Conservation (phyloP, 1,140 invertebrate species). For the Bombus pascuorum region DNA sequence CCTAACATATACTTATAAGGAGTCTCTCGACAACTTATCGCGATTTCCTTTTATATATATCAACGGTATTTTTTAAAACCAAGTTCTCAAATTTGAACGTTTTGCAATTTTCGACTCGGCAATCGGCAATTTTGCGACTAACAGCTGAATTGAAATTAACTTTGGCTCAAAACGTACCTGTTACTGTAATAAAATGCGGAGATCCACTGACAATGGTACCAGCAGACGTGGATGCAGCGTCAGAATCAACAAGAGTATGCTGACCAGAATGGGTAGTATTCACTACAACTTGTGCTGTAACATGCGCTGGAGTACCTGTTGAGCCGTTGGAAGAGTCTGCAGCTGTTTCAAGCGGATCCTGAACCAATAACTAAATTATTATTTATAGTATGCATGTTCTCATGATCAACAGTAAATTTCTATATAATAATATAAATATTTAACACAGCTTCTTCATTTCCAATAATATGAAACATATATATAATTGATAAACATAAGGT, state of each 20-base stretch:
- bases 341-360: conserved; percentile 79
- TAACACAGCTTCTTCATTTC: neutral
- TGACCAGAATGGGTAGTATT: conserved; percentile 81
- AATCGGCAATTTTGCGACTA: conserved; percentile 3
- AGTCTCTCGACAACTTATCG: conserved; percentile 22
- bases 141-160: neutral
- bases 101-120: neutral
- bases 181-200: conserved; percentile 83
- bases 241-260: conserved; percentile 79
- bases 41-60: neutral
- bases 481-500: too few relatives aligned
- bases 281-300: conserved; percentile 82
- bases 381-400: conserved; percentile 69
- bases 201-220: conserved; percentile 81
- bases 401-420: conserved; percentile 35
- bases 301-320: conserved; percentile 79
- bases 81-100: neutral
- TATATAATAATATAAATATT: conserved; percentile 22
- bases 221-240: conserved; percentile 78
- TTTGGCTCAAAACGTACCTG: conserved; percentile 73
- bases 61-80: neutral
- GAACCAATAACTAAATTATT: conserved; percentile 78
- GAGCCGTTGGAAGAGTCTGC: conserved; percentile 82
- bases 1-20: conserved; percentile 50
- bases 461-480: neutral